phyloP scores from a whole-genome alignment of 2,113 vertebrate species.

The Sisor rabdophorus region DNA sequence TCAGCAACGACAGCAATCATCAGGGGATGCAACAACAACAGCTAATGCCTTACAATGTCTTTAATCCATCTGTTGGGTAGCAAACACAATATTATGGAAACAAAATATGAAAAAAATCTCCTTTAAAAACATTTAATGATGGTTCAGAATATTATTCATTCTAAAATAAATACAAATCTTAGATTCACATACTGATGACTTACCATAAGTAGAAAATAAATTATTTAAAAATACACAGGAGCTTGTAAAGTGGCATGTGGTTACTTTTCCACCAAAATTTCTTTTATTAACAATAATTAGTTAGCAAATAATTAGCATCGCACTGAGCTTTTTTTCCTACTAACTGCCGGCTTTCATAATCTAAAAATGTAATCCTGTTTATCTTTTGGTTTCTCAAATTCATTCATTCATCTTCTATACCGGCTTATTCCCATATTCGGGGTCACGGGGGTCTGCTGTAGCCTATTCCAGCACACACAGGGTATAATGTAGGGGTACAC shows the following conservation, averaged over 20 bases:
- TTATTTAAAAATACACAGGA: not conserved
- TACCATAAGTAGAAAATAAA: constrained; percentile 29
- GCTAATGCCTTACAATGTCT: constrained; percentile 47
- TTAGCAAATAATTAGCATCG: not conserved
- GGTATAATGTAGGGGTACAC: too few species aligned
- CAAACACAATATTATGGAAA: constrained; percentile 86
- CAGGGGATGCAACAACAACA: constrained; percentile 1
- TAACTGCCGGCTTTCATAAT: not conserved
- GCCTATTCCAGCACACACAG: too few species aligned
- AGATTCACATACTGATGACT: constrained; percentile 9
- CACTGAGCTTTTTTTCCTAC: not conserved
- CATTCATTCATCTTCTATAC: too few species aligned
- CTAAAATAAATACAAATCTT: constrained; percentile 38
- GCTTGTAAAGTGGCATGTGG: not conserved
- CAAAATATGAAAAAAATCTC: constrained; percentile 68
- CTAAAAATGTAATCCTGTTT: not conserved
- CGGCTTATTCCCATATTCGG: too few species aligned
- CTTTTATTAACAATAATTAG: not conserved
- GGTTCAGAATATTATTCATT: constrained; percentile 45
- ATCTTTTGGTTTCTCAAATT: not conserved
- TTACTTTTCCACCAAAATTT: not conserved
- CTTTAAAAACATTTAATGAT: constrained; percentile 63
- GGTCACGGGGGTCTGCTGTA: too few species aligned
- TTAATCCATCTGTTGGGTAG: constrained; percentile 81
- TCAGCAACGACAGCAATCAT: not conserved